phyloP scores from a whole-genome alignment of 2,888 invertebrate species.

The Girardia tigrina region DNA sequence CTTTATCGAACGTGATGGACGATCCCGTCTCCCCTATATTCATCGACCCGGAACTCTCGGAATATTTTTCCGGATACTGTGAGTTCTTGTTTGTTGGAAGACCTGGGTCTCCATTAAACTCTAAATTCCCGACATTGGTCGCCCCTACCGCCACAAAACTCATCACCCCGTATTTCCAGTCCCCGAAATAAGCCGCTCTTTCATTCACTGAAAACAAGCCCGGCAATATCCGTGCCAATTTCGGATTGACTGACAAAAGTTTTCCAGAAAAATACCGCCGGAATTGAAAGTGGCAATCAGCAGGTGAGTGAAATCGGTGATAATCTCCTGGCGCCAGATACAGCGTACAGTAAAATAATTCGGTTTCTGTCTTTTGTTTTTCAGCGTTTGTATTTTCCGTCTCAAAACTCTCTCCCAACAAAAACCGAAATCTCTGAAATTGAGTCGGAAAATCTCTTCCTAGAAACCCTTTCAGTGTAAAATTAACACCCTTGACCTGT shows the following conservation, averaged over 20 bases:
- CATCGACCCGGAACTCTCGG: neutral
- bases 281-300: slow-evolving; percentile 70
- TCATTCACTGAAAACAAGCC: slow-evolving; percentile 85
- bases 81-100: neutral
- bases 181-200: slow-evolving; percentile 73
- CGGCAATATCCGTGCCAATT: slow-evolving; percentile 70
- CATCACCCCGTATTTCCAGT: slow-evolving; percentile 87
- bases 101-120: slow-evolving; percentile 53
- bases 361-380: neutral
- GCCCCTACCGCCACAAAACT: slow-evolving; percentile 92
- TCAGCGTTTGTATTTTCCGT: neutral
- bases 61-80: no score
- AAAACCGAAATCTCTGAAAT: neutral
- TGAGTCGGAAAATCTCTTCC: slow-evolving; percentile 52
- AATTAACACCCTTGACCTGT: slow-evolving; percentile 86
- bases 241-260: slow-evolving; percentile 78
- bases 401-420: neutral
- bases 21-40: neutral
- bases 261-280: slow-evolving; percentile 70
- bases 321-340: slow-evolving; percentile 97
- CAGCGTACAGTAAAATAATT: slow-evolving; percentile 77
- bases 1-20: neutral
- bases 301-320: slow-evolving; percentile 82
- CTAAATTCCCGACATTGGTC: slow-evolving; percentile 89
- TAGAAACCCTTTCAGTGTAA: slow-evolving; percentile 75